Evolutionary conservation across 2,113 vertebrate genomes (phyloP), one percentile per base, ranked within the genome.

Genomic region (Ciconia boyciana): DNA sequence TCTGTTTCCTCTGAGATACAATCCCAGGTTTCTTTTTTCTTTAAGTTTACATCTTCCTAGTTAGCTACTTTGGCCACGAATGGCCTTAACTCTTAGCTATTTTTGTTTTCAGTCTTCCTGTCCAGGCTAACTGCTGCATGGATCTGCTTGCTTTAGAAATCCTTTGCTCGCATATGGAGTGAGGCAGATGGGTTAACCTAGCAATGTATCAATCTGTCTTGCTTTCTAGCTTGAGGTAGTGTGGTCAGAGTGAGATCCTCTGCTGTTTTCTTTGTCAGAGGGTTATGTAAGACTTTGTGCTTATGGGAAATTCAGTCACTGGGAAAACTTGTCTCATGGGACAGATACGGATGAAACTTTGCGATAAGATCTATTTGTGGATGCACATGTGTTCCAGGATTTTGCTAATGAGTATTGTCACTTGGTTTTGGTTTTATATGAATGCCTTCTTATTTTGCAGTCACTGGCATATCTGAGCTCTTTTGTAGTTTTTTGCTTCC

Each of bases 311-410:
- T 60, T 60, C 36, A 43, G 69, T 64, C 74, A n/a, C 54, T 90
- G 78, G 82, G 69, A 90, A 86, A 24, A 78, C 57, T 49, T 65
- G 68, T 72, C 83, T 77, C 52, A 11, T 61, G 83, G 65, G 90
- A 64, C 60, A 49, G 52, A 89, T 77, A 26, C 9, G 41, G 58
- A 66, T 75, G 65, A 55, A 89, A 48, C 58, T 77, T 70, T 87
- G 68, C 81, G 60, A 78, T 94, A 66, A 57, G 36, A 71, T 85
- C 69, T 95, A 21, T 86, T 95, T 91, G 60, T 90, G 49, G 49
- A 64, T 1, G 3, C 61, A 41, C 43, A 13, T 14, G 13, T 17
- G 31, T 74, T 72, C 46, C 69, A 74, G 69, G 46, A 77, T 84
- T 93, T 77, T 95, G 51, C 49, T 84, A 71, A 60, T 52, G 24